A percentile compares a stretch with the other conserved stretches of the same genome.
Conservation (phyloP, 2,888 invertebrate species). For the Acleris cristana region DNA sequence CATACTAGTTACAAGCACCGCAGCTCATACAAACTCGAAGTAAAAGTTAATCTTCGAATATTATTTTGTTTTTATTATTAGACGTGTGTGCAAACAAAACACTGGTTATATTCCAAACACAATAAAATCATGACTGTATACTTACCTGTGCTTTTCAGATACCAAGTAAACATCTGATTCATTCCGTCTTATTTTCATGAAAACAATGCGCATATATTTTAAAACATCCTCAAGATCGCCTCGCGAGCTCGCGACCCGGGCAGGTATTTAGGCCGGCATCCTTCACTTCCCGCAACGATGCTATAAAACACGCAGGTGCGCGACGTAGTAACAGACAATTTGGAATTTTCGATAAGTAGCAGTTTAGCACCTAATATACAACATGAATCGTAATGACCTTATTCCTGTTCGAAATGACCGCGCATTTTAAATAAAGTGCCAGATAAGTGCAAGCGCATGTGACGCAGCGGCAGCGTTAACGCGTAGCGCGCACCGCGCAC, state of each 20-base stretch:
- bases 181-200: too few relatives aligned
- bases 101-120: too few relatives aligned
- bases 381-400: conserved; percentile 40
- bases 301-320: conserved; percentile 33
- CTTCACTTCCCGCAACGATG: conserved; percentile 20
- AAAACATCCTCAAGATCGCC: conserved; percentile 1
- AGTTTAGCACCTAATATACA: conserved; percentile 42
- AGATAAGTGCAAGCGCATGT: conserved; percentile 12
- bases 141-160: not conserved
- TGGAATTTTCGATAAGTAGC: conserved; percentile 40
- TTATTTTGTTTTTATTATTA: too few relatives aligned
- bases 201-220: not conserved
- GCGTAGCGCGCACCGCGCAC: conserved; percentile 28
- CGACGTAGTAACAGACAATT: conserved; percentile 22
- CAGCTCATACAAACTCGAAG: too few relatives aligned
- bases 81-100: too few relatives aligned
- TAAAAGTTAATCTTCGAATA: too few relatives aligned
- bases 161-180: too few relatives aligned
- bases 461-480: conserved; percentile 28
- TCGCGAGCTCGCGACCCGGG: conserved; percentile 1
- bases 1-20: too few relatives aligned
- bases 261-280: conserved; percentile 32
- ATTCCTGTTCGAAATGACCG: conserved; percentile 41
- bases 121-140: too few relatives aligned
- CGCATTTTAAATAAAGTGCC: conserved; percentile 38